Base-by-base conservation (phyloP, 2,888 invertebrate species). In the Dioctria rufipes region DNA sequence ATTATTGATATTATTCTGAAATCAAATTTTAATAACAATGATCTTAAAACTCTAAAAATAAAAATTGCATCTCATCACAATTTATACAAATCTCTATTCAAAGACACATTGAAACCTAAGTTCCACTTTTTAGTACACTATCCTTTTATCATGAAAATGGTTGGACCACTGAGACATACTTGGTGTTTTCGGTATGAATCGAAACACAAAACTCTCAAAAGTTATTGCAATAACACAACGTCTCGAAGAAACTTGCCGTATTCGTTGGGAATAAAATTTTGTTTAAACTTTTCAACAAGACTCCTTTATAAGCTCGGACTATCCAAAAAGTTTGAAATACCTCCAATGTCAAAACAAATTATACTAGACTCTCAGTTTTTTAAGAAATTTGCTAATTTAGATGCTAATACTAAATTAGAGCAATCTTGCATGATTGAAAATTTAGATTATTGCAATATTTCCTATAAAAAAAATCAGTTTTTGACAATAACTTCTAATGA, bases 131-230 rank as follows among this genome's bases (percentile, higher is more conserved):
- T 63, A 4, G 3, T 51, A 11, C 77, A 82, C 65, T 81, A 82
- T 13, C 77, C 71, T 9, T 42, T 51, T 49, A 66, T 75, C 6
- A 77, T 82, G 9, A 78, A 75, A 60, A 63, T 77, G 13, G 54
- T 73, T n/a, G 82, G 82, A 13, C 82, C 82, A 2, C 40, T 75
- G 39, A 82, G 71, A 63, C 65, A 75, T 75, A 63, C 54, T 43
- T 82, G 80, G 82, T 75, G 79, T 69, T 67, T 82, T 60, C 77
- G 75, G 37, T 81, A 80, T 61, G 80, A 80, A 65, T 49, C 80
- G 6, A 78, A 78, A n/a, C 82, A 82, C 60, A 69, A 73, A 58
- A 63, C 78, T 9, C 49, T 73, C 61, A 82, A 82, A 73, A 66
- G 42, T 9, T 82, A 82, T 66, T 66, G 65, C 6, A 71, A 80